phyloP scores from a whole-genome alignment of 2,888 invertebrate species.

The Zonitis immaculata region DNA sequence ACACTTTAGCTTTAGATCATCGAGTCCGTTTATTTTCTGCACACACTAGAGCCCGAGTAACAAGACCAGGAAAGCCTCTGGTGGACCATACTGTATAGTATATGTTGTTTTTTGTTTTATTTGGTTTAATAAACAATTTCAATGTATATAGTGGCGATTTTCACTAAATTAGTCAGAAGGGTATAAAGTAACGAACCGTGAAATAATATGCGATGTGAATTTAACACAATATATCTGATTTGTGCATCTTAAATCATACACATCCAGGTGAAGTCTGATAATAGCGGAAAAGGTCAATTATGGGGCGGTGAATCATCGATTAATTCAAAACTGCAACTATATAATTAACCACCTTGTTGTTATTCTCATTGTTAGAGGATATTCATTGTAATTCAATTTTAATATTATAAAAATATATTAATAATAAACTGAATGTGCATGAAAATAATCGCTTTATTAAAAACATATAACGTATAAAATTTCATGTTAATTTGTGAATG shows the following conservation, averaged over 20 bases:
- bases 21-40: too few relatives aligned
- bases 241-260: slow-evolving; percentile 23
- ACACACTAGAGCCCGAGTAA: too few relatives aligned
- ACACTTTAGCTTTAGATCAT: too few relatives aligned
- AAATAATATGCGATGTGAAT: slow-evolving; percentile 24
- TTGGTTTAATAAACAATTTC: slow-evolving; percentile 21
- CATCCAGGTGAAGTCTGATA: slow-evolving; percentile 34
- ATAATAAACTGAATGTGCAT: too few relatives aligned
- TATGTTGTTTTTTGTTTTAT: too few relatives aligned
- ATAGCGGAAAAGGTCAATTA: slow-evolving; percentile 42
- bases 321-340: slow-evolving; percentile 1
- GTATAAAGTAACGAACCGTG: slow-evolving; percentile 21
- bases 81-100: too few relatives aligned
- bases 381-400: slow-evolving; percentile 11
- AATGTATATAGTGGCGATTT: slow-evolving; percentile 20
- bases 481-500: slow-evolving; percentile 28
- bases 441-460: too few relatives aligned
- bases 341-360: background rate
- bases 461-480: too few relatives aligned
- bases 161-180: slow-evolving; percentile 27
- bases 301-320: slow-evolving; percentile 36
- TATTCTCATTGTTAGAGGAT: background rate
- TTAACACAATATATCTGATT: slow-evolving; percentile 22
- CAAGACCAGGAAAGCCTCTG: too few relatives aligned
- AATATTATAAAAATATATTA: too few relatives aligned